Evolutionary conservation across 2,888 invertebrate genomes (phyloP).

Genomic region (Hypercompe scribonia): DNA sequence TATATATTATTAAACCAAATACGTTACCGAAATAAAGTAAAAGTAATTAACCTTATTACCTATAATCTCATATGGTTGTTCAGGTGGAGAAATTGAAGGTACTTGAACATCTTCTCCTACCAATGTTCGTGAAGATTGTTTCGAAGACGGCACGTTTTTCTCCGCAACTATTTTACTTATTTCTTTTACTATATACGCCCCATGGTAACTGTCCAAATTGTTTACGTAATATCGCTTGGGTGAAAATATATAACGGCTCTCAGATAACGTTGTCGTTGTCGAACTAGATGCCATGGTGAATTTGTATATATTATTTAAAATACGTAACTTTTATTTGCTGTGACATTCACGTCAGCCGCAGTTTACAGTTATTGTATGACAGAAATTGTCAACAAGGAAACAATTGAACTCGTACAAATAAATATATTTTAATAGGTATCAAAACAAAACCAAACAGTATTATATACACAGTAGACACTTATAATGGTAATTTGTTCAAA

Average conservation of each 20-base stretch:
- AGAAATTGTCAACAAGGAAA: constrained; percentile 2
- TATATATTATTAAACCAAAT: not conserved
- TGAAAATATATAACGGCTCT: constrained; percentile 65
- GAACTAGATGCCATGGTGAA: constrained; percentile 48
- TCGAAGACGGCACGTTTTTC: constrained; percentile 55
- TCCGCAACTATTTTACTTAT: constrained; percentile 69
- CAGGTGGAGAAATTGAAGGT: constrained; percentile 56
- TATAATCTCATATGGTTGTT: constrained; percentile 74
- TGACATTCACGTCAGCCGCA: not conserved
- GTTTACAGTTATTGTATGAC: not conserved
- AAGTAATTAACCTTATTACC: constrained; percentile 55
- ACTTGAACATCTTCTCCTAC: constrained; percentile 68
- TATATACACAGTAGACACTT: not conserved
- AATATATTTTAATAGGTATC: not conserved
- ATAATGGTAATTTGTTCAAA: not conserved
- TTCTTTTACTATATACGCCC: constrained; percentile 78
- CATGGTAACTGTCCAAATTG: constrained; percentile 87
- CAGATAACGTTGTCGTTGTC: constrained; percentile 59
- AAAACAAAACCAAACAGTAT: constrained; percentile 5
- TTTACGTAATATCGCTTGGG: constrained; percentile 87
- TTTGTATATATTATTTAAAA: not conserved
- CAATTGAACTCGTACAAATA: not conserved
- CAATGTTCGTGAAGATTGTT: constrained; percentile 59
- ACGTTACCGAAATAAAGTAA: not conserved
- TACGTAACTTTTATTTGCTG: not conserved